Percentiles rank a stretch among this genome's conserved stretches.
These are phyloP conservation scores for Sphyrna mokarran DNA, from an alignment of 2,113 vertebrate species.

Conservation along the genomic window DNA sequence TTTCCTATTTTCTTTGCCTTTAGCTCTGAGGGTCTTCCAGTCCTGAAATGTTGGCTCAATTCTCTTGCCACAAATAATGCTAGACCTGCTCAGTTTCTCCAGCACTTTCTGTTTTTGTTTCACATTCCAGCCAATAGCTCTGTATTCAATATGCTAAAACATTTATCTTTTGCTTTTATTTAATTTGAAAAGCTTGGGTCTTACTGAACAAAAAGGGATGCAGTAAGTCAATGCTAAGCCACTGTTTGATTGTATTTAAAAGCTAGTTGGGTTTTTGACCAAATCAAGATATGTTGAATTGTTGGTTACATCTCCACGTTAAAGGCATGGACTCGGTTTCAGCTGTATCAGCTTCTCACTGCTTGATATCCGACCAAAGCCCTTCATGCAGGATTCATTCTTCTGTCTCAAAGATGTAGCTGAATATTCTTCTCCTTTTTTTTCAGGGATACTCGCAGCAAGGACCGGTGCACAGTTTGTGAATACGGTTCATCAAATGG, in stretches of 20 bases:
- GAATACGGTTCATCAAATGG: constrained; percentile 47
- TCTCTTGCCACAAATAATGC: too few species aligned
- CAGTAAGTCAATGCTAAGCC: background rate
- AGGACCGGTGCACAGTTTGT: constrained; percentile 52
- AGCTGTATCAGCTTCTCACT: background rate
- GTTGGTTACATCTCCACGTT: background rate
- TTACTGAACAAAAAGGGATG: background rate
- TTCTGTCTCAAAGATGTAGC: background rate
- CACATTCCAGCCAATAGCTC: too few species aligned
- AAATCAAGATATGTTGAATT: background rate
- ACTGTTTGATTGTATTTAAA: background rate
- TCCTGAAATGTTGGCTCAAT: too few species aligned
- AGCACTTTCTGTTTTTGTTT: too few species aligned
- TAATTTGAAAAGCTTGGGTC: background rate
- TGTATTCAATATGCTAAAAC: too few species aligned
- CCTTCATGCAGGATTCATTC: background rate
- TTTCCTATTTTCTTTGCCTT: too few species aligned
- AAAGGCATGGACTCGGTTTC: background rate
- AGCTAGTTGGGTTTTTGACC: background rate
- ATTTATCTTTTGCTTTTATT: too few species aligned
- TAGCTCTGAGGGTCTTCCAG: too few species aligned
- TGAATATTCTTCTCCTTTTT: too few species aligned
- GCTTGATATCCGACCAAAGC: background rate
- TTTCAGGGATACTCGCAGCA: constrained; percentile 50
- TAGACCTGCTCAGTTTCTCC: too few species aligned